A percentile compares a stretch with the other conserved stretches of the same genome.
Conservation (phyloP, 2,113 vertebrate genomes). For the Platichthys stellatus region DNA sequence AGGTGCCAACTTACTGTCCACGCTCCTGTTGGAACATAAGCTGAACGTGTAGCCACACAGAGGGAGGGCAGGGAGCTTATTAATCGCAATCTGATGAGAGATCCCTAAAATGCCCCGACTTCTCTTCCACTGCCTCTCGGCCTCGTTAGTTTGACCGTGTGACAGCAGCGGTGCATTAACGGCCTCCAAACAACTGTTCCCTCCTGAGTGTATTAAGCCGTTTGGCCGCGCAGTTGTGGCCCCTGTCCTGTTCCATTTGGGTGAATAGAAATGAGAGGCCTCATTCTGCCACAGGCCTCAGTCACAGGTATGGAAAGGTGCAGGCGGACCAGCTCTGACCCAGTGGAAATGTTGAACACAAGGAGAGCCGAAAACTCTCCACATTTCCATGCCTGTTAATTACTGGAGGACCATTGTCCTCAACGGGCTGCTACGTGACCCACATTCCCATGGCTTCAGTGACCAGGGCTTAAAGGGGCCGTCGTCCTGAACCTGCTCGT, state of each 20-base stretch:
- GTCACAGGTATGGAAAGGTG: conserved; percentile 40
- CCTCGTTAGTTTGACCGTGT: conserved; percentile 6
- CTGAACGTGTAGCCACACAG: conserved; percentile 42
- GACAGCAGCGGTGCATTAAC: not conserved
- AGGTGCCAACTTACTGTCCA: conserved; percentile 75
- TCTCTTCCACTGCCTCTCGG: conserved; percentile 7
- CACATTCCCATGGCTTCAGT: conserved; percentile 64
- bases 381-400: conserved; percentile 66
- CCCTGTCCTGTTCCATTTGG: conserved; percentile 1
- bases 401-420: conserved; percentile 62
- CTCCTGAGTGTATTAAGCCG: not conserved
- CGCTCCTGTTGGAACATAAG: conserved; percentile 58
- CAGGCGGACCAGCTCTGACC: conserved; percentile 29
- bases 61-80: conserved; percentile 1
- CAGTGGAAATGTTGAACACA: conserved; percentile 59
- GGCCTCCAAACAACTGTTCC: conserved; percentile 15
- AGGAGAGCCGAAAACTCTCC: conserved; percentile 40
- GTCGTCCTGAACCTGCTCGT: conserved; percentile 25
- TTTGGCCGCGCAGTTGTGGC: not conserved
- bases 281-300: conserved; percentile 24
- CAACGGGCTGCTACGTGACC: conserved; percentile 57
- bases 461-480: conserved; percentile 59
- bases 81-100: conserved; percentile 72
- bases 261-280: conserved; percentile 1
- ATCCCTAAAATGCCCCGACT: conserved; percentile 36